phyloP scores from a whole-genome alignment of 2,113 vertebrate species.

The Chloebia gouldiae region DNA sequence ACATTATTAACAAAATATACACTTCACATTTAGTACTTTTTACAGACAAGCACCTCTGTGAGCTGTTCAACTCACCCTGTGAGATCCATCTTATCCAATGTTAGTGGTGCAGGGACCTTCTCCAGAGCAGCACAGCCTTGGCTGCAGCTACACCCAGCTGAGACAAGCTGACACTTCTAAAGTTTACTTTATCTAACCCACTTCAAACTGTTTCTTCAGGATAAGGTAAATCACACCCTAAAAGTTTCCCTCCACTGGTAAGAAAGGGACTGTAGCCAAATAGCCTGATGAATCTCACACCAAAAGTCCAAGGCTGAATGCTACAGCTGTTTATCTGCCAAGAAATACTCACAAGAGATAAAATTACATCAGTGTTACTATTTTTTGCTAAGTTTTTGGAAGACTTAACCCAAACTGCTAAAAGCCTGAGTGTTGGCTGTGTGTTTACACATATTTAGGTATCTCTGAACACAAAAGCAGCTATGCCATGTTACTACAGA shows the following conservation, averaged over 20 bases:
- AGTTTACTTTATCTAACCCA: not conserved
- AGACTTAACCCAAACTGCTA: not conserved
- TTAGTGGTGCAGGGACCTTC: not conserved
- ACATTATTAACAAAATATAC: not conserved
- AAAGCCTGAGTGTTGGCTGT: not conserved
- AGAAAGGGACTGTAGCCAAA: not conserved
- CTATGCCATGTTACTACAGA: not conserved
- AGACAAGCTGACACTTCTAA: not conserved
- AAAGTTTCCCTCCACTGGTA: not conserved
- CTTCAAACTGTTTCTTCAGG: not conserved
- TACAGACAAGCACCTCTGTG: not conserved
- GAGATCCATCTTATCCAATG: not conserved
- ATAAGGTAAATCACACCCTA: not conserved
- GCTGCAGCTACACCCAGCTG: not conserved
- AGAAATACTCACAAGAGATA: not conserved
- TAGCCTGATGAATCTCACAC: not conserved
- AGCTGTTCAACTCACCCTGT: not conserved
- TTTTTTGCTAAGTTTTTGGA: not conserved
- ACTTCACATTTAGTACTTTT: not conserved
- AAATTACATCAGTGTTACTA: not conserved
- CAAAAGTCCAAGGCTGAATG: not conserved
- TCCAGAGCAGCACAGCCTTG: not conserved
- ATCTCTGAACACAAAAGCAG: not conserved
- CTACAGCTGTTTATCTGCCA: constrained; percentile 14
- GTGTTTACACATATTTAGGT: not conserved